Evolutionary conservation across 2,888 invertebrate species (phyloP).

Genomic region (Xanthia togata): DNA sequence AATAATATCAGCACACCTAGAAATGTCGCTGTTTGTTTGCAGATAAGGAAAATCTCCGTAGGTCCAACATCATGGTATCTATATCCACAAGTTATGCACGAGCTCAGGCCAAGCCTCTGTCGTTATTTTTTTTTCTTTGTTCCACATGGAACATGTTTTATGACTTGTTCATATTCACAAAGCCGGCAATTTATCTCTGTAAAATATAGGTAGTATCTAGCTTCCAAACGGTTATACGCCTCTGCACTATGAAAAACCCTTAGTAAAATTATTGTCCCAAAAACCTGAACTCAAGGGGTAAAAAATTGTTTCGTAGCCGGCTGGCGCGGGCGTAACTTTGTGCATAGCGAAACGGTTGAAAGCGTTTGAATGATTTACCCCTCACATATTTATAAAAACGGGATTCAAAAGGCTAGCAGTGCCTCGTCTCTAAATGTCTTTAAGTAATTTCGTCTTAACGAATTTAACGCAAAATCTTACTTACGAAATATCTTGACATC

Average conservation of each 20-base stretch:
- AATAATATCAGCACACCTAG: conserved; percentile 5
- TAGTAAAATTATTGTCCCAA: neutral
- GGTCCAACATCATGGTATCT: neutral
- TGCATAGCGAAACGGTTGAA: conserved; percentile 65
- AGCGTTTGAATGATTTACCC: conserved; percentile 58
- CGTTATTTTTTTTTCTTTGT: conserved; percentile 16
- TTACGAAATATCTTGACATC: too few relatives aligned
- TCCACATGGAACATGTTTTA: conserved; percentile 9
- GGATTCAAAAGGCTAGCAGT: neutral
- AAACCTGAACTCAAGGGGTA: neutral
- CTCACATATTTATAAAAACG: conserved; percentile 42
- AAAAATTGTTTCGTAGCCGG: neutral
- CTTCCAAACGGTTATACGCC: neutral
- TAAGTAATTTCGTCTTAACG: neutral
- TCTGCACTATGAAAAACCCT: neutral
- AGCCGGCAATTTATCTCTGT: conserved; percentile 4
- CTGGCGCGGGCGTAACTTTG: conserved; percentile 52
- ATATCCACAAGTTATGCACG: conserved; percentile 7
- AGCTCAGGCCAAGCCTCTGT: neutral
- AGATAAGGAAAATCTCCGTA: neutral
- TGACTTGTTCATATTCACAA: conserved; percentile 11
- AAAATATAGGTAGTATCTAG: neutral
- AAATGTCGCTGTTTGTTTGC: neutral
- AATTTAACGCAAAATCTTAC: too few relatives aligned
- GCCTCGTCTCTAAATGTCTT: neutral